These are phyloP conservation scores for Drosophila ambigua DNA, from an alignment of 1,140 invertebrate genomes.

Conservation along the genomic window DNA sequence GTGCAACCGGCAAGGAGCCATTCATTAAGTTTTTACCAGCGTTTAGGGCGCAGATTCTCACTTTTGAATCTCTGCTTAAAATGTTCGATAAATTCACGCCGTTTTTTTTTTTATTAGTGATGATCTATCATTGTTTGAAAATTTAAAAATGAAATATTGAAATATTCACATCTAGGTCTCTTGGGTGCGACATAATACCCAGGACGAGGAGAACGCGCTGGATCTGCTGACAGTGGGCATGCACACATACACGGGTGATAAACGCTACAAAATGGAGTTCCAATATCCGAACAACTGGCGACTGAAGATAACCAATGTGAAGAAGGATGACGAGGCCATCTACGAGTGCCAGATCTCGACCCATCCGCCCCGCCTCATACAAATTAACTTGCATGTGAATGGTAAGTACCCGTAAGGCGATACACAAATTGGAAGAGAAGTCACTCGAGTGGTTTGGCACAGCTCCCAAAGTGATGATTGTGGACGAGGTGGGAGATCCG, in stretches of 20 bases:
- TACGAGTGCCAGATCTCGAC: constrained; percentile 92
- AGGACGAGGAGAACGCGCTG: constrained; percentile 86
- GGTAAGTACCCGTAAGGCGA: constrained; percentile 84
- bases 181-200: constrained; percentile 88
- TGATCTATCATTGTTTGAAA: too few relatives aligned
- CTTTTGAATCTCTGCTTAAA: neutral
- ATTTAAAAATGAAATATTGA: too few relatives aligned
- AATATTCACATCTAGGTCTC: constrained; percentile 86
- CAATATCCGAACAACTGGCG: constrained; percentile 92
- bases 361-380: constrained; percentile 89
- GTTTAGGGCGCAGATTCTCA: neutral
- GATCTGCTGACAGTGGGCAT: constrained; percentile 88
- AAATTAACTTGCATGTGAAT: constrained; percentile 89
- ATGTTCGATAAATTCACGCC: too few relatives aligned
- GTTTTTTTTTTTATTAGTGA: too few relatives aligned
- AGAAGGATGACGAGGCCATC: constrained; percentile 89
- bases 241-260: constrained; percentile 89
- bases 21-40: neutral
- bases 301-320: constrained; percentile 88
- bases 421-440: neutral
- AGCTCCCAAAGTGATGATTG: constrained; percentile 91
- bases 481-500: constrained; percentile 88
- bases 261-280: constrained; percentile 89
- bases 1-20: constrained; percentile 61
- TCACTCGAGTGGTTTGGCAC: neutral